Conservation (phyloP, 2,113 vertebrate genomes). For the Mirza zaza region DNA sequence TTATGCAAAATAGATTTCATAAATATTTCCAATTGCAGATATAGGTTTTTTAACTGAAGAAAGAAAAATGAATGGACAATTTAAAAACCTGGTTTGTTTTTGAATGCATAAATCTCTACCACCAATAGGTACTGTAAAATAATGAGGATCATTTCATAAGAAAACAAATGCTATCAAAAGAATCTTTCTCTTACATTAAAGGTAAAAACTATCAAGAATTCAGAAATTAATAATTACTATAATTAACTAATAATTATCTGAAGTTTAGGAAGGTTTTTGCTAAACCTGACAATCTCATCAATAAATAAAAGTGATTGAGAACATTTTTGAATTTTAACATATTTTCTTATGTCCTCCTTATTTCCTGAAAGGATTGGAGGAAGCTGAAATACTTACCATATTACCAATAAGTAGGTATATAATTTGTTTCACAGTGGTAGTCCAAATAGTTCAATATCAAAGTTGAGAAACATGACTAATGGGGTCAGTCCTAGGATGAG, state of each 20-base stretch:
- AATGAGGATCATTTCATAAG: constrained; percentile 6
- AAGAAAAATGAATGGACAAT: neutral
- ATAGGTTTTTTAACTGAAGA: neutral
- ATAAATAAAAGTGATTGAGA: neutral
- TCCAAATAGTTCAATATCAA: constrained; percentile 63
- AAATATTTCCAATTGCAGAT: neutral
- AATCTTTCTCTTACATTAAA: neutral
- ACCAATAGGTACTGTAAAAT: neutral
- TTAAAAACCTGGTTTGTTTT: neutral
- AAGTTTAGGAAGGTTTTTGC: neutral
- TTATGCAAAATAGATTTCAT: neutral
- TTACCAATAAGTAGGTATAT: constrained; percentile 37
- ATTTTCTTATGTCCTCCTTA: neutral
- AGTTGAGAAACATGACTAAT: constrained; percentile 73
- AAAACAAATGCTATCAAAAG: neutral
- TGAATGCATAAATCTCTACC: neutral
- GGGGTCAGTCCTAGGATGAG: constrained; percentile 68
- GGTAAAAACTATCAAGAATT: neutral
- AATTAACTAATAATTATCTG: neutral
- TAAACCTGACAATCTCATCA: neutral
- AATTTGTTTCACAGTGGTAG: constrained; percentile 63
- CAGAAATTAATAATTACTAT: neutral
- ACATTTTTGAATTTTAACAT: neutral
- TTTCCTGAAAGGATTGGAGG: neutral
- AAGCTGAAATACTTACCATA: neutral